These are phyloP conservation scores for Penaeus indicus DNA, from an alignment of 1,140 invertebrate species.

Conservation along the genomic window DNA sequence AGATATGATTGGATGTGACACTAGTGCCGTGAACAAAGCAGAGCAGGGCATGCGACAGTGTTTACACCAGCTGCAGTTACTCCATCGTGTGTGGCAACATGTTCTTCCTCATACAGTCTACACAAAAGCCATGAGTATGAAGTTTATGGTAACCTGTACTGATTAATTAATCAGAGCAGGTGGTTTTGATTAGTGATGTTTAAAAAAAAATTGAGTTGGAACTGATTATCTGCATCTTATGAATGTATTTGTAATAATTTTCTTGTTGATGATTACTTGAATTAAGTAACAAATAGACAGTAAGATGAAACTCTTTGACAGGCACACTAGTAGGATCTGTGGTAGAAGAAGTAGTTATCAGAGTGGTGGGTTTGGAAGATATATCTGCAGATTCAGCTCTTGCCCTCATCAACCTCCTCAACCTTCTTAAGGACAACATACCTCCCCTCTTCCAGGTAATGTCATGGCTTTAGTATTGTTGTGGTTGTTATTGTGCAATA, in stretches of 20 bases:
- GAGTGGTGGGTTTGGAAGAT: constrained; percentile 77
- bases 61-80: constrained; percentile 83
- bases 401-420: constrained; percentile 75
- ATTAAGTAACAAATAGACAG: constrained; percentile 57
- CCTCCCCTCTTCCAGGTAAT: constrained; percentile 75
- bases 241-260: not conserved
- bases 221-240: not conserved
- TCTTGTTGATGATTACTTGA: constrained; percentile 5
- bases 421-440: constrained; percentile 73
- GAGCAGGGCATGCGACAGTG: constrained; percentile 85
- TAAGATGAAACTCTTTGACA: constrained; percentile 56
- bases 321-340: constrained; percentile 77
- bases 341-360: constrained; percentile 75
- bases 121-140: constrained; percentile 74
- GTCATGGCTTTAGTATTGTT: constrained; percentile 29
- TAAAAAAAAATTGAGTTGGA: not conserved
- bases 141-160: not conserved
- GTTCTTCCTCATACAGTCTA: constrained; percentile 81
- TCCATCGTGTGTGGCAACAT: constrained; percentile 88
- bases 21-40: constrained; percentile 69
- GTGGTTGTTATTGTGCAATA: not conserved
- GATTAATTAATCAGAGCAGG: not conserved
- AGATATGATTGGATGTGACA: constrained; percentile 49
- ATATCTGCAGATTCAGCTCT: constrained; percentile 77
- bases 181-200: not conserved